Conservation (phyloP, 1,140 invertebrate species). For the Chelonus insularis region DNA sequence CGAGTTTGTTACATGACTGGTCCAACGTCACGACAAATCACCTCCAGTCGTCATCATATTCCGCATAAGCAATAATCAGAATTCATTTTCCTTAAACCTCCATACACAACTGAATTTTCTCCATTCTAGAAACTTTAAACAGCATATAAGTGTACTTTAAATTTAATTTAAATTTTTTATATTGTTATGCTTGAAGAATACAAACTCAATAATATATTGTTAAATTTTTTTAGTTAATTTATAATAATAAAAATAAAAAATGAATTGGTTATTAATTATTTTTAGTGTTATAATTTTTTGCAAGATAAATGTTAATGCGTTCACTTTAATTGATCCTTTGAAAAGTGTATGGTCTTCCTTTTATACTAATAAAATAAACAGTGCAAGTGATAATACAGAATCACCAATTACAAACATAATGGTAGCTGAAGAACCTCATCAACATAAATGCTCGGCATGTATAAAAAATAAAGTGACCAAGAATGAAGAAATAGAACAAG, state of each 20-base stretch:
- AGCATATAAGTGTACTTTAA: too few species aligned
- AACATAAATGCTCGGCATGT: constrained; percentile 43
- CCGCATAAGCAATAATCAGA: constrained; percentile 25
- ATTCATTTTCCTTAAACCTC: too few species aligned
- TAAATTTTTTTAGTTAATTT: too few species aligned
- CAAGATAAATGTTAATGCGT: constrained; percentile 6
- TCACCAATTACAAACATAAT: background rate
- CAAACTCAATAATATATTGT: too few species aligned
- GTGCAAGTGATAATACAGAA: background rate
- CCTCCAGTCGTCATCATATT: constrained; percentile 49
- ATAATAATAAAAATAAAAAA: constrained; percentile 26
- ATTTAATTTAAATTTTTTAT: too few species aligned
- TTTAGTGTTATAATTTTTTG: constrained; percentile 31
- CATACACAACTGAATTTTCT: too few species aligned
- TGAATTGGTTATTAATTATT: constrained; percentile 14
- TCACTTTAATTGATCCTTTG: constrained; percentile 44
- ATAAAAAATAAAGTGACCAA: constrained; percentile 43
- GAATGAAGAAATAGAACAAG: constrained; percentile 41
- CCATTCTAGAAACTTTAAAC: too few species aligned
- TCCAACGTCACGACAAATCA: constrained; percentile 44
- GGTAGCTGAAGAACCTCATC: background rate
- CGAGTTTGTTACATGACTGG: constrained; percentile 46
- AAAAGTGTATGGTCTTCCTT: constrained; percentile 44
- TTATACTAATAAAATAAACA: constrained; percentile 35
- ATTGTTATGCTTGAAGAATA: too few species aligned